Percentiles rank a stretch among this genome's conserved stretches.
Evolutionary conservation across 2,797 vertebrate species (phyloP).

Genomic region (Falco peregrinus): DNA sequence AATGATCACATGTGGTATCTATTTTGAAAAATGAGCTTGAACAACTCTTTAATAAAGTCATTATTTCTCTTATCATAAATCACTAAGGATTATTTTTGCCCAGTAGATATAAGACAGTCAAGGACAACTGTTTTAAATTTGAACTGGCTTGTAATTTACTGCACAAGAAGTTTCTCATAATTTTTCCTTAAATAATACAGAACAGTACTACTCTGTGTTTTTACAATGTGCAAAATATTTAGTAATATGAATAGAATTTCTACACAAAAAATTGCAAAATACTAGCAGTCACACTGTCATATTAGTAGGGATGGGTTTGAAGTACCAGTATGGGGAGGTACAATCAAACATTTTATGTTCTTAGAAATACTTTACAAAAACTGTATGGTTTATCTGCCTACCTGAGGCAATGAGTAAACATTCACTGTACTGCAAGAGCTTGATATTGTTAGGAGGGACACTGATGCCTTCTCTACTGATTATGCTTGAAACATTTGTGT

Average conservation of each 20-base stretch:
- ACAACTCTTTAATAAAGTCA: conserved; percentile 54
- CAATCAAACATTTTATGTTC: neutral
- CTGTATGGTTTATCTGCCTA: neutral
- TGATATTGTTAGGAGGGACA: rapidly evolving
- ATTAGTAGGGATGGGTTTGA: neutral
- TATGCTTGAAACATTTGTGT: neutral
- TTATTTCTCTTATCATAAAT: conserved; percentile 63
- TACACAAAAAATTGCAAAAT: neutral
- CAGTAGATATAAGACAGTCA: conserved; percentile 25
- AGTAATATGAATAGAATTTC: neutral
- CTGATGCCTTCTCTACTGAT: neutral
- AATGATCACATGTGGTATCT: conserved; percentile 31
- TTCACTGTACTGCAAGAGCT: neutral
- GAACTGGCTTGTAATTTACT: conserved; percentile 44
- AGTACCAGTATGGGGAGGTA: neutral
- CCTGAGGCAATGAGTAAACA: neutral
- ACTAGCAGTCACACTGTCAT: neutral
- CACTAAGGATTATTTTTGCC: conserved; percentile 43
- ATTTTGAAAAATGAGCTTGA: conserved; percentile 65
- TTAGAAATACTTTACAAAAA: neutral
- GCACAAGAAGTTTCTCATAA: neutral
- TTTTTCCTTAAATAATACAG: neutral
- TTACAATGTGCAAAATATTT: neutral
- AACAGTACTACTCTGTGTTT: neutral
- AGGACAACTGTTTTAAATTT: conserved; percentile 55